Conservation (phyloP, 2,888 invertebrate species). For the Noctua pronuba region DNA sequence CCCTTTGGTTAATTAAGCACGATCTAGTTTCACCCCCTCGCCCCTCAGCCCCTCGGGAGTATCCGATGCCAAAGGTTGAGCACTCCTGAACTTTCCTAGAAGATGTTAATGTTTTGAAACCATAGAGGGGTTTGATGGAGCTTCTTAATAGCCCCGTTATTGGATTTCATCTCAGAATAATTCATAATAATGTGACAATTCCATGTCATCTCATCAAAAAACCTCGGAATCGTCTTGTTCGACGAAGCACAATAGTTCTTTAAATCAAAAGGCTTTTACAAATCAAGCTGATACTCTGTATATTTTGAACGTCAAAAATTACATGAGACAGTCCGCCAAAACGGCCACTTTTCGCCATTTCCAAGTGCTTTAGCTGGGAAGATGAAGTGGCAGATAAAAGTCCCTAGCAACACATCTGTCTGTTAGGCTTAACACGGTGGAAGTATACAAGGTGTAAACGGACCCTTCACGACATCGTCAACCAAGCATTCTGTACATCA, state of each 20-base stretch:
- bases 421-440: background rate
- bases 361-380: background rate
- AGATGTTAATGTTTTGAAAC: slow-evolving; percentile 36
- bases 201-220: background rate
- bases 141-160: background rate
- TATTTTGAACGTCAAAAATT: background rate
- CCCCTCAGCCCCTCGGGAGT: slow-evolving; percentile 20
- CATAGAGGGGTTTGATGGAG: slow-evolving; percentile 5
- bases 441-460: background rate
- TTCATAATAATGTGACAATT: background rate
- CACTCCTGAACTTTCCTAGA: slow-evolving; percentile 21
- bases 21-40: slow-evolving; percentile 50
- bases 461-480: no score
- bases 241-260: background rate
- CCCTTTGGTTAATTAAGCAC: slow-evolving; percentile 51
- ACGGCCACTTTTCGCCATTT: background rate
- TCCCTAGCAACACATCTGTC: background rate
- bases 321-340: background rate
- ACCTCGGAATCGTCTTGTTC: background rate
- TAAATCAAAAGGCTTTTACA: background rate
- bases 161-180: background rate
- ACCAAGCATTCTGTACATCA: no score
- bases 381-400: background rate
- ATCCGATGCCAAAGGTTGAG: slow-evolving; percentile 34
- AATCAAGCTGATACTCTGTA: background rate